Evolutionary conservation across 2,888 invertebrate genomes (phyloP).

Genomic region (Ecdyonurus torrentis): DNA sequence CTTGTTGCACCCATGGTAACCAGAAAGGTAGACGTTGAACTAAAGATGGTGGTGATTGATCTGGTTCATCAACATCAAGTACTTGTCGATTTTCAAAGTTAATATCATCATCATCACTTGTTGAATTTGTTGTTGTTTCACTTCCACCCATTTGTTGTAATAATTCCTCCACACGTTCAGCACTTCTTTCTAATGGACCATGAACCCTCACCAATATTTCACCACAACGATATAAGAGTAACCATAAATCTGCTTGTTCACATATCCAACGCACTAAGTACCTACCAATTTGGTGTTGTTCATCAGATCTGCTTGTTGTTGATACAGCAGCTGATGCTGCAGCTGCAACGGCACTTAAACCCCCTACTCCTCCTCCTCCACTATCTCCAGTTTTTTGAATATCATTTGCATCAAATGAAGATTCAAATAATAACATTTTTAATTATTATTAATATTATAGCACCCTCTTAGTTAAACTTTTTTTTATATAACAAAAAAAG

Average conservation of each 20-base stretch:
- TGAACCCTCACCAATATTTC: slow-evolving; percentile 20
- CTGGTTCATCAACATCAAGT: no score
- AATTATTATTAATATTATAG: not conserved
- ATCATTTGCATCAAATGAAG: not conserved
- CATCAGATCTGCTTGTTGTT: not conserved
- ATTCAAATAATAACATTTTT: not conserved
- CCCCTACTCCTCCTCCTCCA: not conserved
- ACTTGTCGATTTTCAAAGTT: not conserved
- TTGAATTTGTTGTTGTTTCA: not conserved
- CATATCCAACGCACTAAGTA: slow-evolving; percentile 43
- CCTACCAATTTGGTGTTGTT: not conserved
- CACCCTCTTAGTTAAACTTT: not conserved
- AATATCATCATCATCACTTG: no score
- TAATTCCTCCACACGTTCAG: slow-evolving; percentile 45
- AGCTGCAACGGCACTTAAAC: not conserved
- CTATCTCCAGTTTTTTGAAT: not conserved
- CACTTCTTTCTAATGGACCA: slow-evolving; percentile 24
- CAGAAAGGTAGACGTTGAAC: not conserved
- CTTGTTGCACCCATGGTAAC: not conserved
- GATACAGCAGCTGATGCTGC: not conserved
- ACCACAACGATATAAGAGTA: slow-evolving; percentile 44
- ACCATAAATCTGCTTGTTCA: slow-evolving; percentile 40
- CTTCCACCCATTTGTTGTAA: slow-evolving; percentile 24
- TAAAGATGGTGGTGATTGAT: not conserved
- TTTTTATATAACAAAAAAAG: not conserved